phyloP scores from a whole-genome alignment of 2,797 vertebrate species.

The Peromyscus melanophrys region DNA sequence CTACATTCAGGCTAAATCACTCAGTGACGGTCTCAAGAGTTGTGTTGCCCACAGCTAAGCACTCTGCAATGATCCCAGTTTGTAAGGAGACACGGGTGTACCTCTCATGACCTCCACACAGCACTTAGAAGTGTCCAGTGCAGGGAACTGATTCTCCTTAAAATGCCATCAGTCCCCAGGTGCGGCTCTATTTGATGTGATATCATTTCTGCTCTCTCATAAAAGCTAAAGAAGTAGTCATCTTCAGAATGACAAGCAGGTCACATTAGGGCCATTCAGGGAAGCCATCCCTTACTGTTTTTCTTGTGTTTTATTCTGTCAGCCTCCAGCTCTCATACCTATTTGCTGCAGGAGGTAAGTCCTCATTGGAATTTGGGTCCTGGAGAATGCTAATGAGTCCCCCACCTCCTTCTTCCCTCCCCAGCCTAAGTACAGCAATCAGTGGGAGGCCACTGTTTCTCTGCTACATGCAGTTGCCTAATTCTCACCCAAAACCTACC shows the following conservation, averaged over 20 bases:
- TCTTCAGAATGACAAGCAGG: background rate
- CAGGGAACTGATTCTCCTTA: background rate
- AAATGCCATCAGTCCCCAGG: background rate
- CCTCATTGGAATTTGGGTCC: background rate
- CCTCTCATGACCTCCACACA: background rate
- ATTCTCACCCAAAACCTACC: background rate
- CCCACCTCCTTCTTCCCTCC: background rate
- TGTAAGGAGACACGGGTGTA: background rate
- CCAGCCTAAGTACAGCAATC: background rate
- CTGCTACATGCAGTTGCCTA: background rate
- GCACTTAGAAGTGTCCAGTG: background rate
- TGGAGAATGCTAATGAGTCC: background rate
- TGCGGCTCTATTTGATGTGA: background rate
- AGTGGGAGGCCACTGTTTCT: background rate
- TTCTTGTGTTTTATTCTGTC: background rate
- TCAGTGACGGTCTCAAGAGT: background rate
- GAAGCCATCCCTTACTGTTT: background rate
- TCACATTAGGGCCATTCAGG: background rate
- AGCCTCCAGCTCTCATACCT: background rate
- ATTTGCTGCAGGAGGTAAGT: background rate
- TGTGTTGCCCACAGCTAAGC: slow-evolving; percentile 19
- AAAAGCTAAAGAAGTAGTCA: slow-evolving; percentile 14
- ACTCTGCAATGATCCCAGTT: background rate
- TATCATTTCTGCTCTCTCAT: slow-evolving; percentile 34
- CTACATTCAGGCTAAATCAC: background rate